Evolutionary conservation across 2,797 vertebrate species (phyloP).

Genomic region (Salmo trutta): DNA sequence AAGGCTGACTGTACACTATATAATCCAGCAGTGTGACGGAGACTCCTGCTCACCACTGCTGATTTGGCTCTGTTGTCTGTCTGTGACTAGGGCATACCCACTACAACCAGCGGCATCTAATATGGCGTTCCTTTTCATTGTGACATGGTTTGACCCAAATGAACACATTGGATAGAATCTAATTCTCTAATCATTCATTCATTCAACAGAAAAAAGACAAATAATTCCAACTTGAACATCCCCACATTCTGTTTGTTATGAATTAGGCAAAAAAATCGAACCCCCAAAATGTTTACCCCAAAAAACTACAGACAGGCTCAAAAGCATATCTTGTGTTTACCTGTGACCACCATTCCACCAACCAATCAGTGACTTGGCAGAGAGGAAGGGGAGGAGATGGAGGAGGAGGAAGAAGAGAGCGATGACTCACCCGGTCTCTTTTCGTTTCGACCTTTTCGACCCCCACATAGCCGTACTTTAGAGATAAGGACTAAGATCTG

Average conservation of each 20-base stretch:
- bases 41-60: not conserved
- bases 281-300: not conserved
- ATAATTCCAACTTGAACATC: not conserved
- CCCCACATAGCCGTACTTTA: conserved; percentile 87
- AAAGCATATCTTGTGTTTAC: not conserved
- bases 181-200: not conserved
- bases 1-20: not conserved
- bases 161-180: not conserved
- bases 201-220: not conserved
- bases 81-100: not conserved
- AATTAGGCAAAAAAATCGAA: not conserved
- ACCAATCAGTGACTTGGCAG: not conserved
- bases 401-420: conserved; percentile 13
- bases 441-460: conserved; percentile 78
- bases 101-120: not conserved
- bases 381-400: not conserved
- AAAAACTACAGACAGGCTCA: not conserved
- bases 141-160: not conserved
- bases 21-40: not conserved
- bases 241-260: not conserved
- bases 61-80: not conserved
- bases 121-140: not conserved
- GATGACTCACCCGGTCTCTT: conserved; percentile 82
- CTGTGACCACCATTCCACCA: not conserved
- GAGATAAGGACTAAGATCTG: conserved; percentile 89